Evolutionary conservation across 2,888 invertebrate species (phyloP).

Genomic region (Pachycephus smyrnensis): DNA sequence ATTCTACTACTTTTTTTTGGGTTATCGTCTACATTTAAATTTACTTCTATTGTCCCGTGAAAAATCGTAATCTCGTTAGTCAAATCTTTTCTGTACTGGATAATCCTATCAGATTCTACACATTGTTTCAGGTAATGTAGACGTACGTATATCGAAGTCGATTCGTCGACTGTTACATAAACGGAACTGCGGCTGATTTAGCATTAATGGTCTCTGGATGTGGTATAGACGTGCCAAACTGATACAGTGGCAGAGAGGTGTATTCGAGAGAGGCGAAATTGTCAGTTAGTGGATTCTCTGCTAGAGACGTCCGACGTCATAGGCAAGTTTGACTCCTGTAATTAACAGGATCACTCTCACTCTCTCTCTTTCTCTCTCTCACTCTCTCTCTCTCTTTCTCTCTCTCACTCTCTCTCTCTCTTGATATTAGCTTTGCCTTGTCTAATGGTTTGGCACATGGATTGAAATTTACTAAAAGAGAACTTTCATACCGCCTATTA

Average conservation of each 20-base stretch:
- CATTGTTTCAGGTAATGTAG: too few relatives aligned
- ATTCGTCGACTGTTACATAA: too few relatives aligned
- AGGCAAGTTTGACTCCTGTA: slow-evolving; percentile 45
- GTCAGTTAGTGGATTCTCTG: slow-evolving; percentile 47
- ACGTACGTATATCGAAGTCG: too few relatives aligned
- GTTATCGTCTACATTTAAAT: too few relatives aligned
- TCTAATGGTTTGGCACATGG: not conserved
- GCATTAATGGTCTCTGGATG: slow-evolving; percentile 6
- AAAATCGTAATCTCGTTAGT: too few relatives aligned
- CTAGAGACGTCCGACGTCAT: slow-evolving; percentile 49
- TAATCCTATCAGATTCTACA: too few relatives aligned
- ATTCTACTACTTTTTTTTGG: too few relatives aligned
- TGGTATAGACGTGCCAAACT: not conserved
- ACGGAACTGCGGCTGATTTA: too few relatives aligned
- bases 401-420: not conserved
- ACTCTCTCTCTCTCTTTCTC: too few relatives aligned
- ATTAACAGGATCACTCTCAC: slow-evolving; percentile 42
- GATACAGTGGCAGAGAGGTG: slow-evolving; percentile 7
- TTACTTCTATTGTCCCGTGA: too few relatives aligned
- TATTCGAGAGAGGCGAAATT: slow-evolving; percentile 33
- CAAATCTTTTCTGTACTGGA: too few relatives aligned
- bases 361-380: too few relatives aligned
- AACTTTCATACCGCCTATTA: not conserved
- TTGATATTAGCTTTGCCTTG: not conserved
- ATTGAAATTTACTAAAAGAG: not conserved